Conservation (phyloP, 2,113 vertebrate genomes). For the Prionailurus bengalensis region DNA sequence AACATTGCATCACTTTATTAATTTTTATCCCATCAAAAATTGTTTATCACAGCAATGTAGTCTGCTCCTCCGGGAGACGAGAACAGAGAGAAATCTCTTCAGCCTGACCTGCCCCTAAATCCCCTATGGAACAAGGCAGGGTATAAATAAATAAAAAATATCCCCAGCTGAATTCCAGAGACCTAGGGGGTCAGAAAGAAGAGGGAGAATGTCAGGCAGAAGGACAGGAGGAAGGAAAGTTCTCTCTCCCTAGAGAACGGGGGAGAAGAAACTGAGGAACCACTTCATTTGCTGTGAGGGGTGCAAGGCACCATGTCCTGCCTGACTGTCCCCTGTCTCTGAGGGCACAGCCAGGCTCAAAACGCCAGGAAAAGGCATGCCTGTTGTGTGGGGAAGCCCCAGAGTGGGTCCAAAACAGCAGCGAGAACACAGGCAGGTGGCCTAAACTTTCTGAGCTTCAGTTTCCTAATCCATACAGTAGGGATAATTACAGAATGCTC, state of each 20-base stretch:
- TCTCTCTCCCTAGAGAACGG: not conserved
- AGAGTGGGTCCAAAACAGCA: no score
- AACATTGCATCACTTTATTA: constrained; percentile 53
- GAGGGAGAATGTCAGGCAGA: not conserved
- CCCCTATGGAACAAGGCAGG: not conserved
- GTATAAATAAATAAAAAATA: not conserved
- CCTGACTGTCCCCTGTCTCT: fast-evolving
- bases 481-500: not conserved
- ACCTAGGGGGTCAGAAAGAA: not conserved
- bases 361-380: not conserved
- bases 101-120: not conserved
- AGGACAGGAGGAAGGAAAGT: not conserved
- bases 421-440: not conserved
- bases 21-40: constrained; percentile 67
- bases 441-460: not conserved
- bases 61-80: constrained; percentile 20
- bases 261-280: not conserved
- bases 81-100: constrained; percentile 41
- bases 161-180: constrained; percentile 44
- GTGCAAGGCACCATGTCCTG: not conserved
- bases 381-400: no score
- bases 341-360: not conserved
- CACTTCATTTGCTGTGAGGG: not conserved
- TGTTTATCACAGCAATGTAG: constrained; percentile 38
- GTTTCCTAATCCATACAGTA: not conserved